Evolutionary conservation across 2,113 vertebrate genomes (phyloP).

Genomic region (Pagrus major): DNA sequence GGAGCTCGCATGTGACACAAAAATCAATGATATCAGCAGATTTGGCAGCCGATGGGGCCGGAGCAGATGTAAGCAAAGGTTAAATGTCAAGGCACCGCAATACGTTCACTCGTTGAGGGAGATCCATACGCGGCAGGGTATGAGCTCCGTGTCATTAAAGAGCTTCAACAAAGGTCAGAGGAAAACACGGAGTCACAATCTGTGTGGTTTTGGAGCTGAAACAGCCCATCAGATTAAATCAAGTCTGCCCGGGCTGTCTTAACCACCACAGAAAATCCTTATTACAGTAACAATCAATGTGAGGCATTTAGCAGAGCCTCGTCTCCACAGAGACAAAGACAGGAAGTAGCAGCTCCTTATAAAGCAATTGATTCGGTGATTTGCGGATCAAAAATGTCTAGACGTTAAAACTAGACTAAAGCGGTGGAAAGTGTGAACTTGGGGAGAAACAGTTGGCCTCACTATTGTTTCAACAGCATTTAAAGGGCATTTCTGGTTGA

Average conservation of each 20-base stretch:
- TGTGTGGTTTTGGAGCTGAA: neutral
- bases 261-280: neutral
- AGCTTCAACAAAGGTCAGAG: conserved; percentile 66
- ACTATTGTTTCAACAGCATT: neutral
- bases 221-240: neutral
- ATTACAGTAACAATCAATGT: neutral
- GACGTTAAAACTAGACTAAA: neutral
- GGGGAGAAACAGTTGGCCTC: too few relatives aligned
- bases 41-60: conserved; percentile 43
- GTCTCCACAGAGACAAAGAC: neutral
- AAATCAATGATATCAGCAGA: conserved; percentile 65
- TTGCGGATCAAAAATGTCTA: neutral
- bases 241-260: neutral
- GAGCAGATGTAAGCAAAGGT: conserved; percentile 73
- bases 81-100: conserved; percentile 65
- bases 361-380: neutral
- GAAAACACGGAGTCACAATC: conserved; percentile 17
- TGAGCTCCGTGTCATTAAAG: conserved; percentile 36
- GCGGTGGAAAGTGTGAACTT: neutral
- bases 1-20: conserved; percentile 4
- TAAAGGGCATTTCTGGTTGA: neutral
- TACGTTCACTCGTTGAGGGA: conserved; percentile 52
- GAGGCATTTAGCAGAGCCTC: neutral
- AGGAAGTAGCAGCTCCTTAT: neutral
- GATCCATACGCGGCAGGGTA: conserved; percentile 39